A percentile compares a stretch with the other conserved stretches of the same genome.
Evolutionary conservation across 2,888 invertebrate genomes (phyloP).

Genomic region (Sinodicranocentrus sp.): DNA sequence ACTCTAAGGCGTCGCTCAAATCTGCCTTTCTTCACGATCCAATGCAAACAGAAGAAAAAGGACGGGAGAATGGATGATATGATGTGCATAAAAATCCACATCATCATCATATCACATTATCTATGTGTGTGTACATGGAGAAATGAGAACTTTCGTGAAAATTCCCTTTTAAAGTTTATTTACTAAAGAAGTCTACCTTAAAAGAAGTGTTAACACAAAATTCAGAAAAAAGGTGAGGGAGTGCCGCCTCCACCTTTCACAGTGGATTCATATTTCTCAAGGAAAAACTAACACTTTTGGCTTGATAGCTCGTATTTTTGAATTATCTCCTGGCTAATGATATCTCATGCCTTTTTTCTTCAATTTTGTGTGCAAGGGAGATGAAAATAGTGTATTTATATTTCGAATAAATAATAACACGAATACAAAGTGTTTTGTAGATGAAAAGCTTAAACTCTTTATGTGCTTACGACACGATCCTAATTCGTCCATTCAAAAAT

Average conservation of each 20-base stretch:
- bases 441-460: too few species aligned
- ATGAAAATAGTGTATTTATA: too few species aligned
- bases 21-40: slow-evolving; percentile 59
- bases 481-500: too few species aligned
- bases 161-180: slow-evolving; percentile 40
- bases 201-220: slow-evolving; percentile 42
- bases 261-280: too few species aligned
- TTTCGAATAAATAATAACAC: too few species aligned
- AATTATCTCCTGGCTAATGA: too few species aligned
- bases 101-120: neutral
- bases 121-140: slow-evolving; percentile 37
- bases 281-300: too few species aligned
- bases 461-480: too few species aligned
- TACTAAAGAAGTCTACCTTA: slow-evolving; percentile 23
- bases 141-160: slow-evolving; percentile 57
- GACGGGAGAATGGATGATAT: slow-evolving; percentile 24
- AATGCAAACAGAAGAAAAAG: slow-evolving; percentile 52
- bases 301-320: too few species aligned
- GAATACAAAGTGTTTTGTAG: too few species aligned
- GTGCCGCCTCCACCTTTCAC: slow-evolving; percentile 57
- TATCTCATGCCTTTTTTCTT: too few species aligned
- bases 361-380: too few species aligned
- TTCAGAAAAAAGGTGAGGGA: slow-evolving; percentile 47
- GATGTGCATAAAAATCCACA: slow-evolving; percentile 13
- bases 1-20: slow-evolving; percentile 31